These are phyloP conservation scores for Neofelis nebulosa DNA, from an alignment of 2,113 vertebrate species.

Conservation along the genomic window DNA sequence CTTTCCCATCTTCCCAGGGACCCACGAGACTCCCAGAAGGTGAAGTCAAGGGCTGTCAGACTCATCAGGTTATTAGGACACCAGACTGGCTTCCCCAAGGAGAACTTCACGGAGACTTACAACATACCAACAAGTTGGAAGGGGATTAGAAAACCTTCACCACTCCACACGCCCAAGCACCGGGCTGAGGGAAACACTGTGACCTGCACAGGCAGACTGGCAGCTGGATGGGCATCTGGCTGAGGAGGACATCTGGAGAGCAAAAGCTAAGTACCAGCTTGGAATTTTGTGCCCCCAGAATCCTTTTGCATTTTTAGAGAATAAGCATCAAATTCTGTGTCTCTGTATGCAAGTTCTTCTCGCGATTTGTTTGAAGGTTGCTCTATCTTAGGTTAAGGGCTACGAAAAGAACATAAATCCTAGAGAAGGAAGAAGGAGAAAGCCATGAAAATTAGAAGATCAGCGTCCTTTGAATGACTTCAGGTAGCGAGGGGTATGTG, in stretches of 20 bases:
- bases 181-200: background rate
- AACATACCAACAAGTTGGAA: slow-evolving; percentile 70
- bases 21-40: slow-evolving; percentile 48
- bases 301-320: slow-evolving; percentile 25
- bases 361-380: background rate
- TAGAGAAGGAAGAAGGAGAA: background rate
- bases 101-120: slow-evolving; percentile 67
- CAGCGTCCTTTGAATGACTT: background rate
- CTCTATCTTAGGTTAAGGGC: background rate
- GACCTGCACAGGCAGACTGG: slow-evolving; percentile 6
- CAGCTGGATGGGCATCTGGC: slow-evolving; percentile 36
- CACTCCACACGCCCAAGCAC: background rate
- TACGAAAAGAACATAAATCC: background rate
- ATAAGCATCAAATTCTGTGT: background rate
- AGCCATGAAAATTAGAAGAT: background rate
- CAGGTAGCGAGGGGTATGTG: background rate
- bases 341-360: background rate
- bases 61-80: slow-evolving; percentile 35
- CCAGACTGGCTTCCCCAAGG: slow-evolving; percentile 44
- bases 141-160: slow-evolving; percentile 39
- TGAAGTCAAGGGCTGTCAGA: slow-evolving; percentile 58
- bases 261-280: slow-evolving; percentile 69
- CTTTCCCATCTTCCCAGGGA: slow-evolving; percentile 69
- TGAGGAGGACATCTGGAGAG: slow-evolving; percentile 57
- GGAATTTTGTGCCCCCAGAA: background rate